Conservation (phyloP, 2,797 vertebrate species). For the Rhinella marina region DNA sequence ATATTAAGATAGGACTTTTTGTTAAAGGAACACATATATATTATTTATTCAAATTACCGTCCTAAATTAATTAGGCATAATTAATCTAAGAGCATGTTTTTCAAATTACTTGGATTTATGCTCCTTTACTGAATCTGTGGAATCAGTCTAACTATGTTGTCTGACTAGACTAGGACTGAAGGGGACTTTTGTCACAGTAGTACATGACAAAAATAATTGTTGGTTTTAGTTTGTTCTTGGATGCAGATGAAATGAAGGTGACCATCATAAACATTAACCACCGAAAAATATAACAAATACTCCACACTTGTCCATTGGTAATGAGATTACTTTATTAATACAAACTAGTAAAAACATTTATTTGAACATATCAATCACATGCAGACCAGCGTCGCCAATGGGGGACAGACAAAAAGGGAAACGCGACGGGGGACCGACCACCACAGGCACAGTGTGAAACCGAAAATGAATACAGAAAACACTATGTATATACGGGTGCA, state of each 20-base stretch:
- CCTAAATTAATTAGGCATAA: neutral
- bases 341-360: too few relatives aligned
- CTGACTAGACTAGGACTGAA: neutral
- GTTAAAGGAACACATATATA: neutral
- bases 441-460: too few relatives aligned
- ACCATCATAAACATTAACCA: neutral
- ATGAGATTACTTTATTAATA: too few relatives aligned
- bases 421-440: too few relatives aligned
- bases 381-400: too few relatives aligned
- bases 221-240: neutral
- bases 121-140: neutral
- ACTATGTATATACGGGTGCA: too few relatives aligned
- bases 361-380: too few relatives aligned
- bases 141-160: neutral
- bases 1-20: conserved; percentile 2
- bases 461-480: too few relatives aligned
- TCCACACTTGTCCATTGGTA: too few relatives aligned
- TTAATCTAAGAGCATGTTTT: neutral
- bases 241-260: neutral
- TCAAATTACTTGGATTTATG: neutral
- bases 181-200: neutral
- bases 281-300: too few relatives aligned
- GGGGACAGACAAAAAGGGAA: too few relatives aligned
- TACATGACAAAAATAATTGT: neutral
- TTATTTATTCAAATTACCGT: neutral